Evolutionary conservation across 1,140 invertebrate species (phyloP), one percentile per base, ranked within the genome.

Genomic region (Dinothrombium tinctorium): DNA sequence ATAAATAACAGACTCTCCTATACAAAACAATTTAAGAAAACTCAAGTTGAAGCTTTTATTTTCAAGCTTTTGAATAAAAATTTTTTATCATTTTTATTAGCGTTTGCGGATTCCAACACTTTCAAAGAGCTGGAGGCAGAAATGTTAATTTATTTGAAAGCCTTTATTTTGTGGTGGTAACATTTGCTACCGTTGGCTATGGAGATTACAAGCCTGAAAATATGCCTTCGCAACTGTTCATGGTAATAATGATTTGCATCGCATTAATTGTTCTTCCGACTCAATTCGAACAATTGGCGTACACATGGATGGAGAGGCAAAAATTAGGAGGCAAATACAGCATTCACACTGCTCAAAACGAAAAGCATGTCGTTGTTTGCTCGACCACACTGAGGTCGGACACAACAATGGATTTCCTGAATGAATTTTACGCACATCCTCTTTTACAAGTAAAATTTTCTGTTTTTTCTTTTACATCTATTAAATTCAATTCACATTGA

Each of bases 381-480:
- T 84, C 29, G 86, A 86, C 0, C 83, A 90, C 81, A 0, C 63
- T 96, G 6, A 83, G 92, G 51, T 79, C 87, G 0, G 89, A 95
- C 56, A 92, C 87, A 42, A 87, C 95, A 48, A 87, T 94, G 78
- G 87, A 96, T 61, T 96, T 96, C 57, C 71, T 96, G 26, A 94
- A 94, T 58, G 90, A 95, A 63, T 95, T 96, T 63, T 96, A 95
- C 56, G 87, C 89, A 15, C 89, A 95, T 64, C 84, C 86, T 0
- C 62, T 92, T 42, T 67, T 95, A 36, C 73, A 77, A 67, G 74
- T 76, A 17, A 22, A 29, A n/a, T n/a, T n/a, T n/a, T n/a, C n/a
- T n/a, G n/a, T n/a, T n/a, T n/a, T n/a, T n/a, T n/a, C n/a, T n/a
- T n/a, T n/a, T n/a, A n/a, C n/a, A n/a, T n/a, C n/a, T n/a, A n/a